Evolutionary conservation across 30 jellyfish, hydroid and myxozoan species (phyloP).

Genomic region (Calvadosia cruxmelitensis): DNA sequence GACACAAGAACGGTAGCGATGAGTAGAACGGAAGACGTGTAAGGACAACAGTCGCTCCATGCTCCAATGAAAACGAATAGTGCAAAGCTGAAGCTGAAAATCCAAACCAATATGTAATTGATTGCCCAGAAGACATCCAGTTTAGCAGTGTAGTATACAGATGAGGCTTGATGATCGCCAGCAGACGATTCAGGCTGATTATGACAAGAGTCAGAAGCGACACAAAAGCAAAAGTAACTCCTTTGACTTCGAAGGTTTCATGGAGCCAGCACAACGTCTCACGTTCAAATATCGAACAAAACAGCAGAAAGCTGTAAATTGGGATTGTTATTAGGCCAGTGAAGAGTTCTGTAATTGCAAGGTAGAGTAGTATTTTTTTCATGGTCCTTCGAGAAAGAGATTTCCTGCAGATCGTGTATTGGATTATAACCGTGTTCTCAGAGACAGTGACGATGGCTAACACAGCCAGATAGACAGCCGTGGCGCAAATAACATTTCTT

Average conservation of each 20-base stretch:
- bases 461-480: neutral
- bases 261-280: neutral
- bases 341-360: neutral
- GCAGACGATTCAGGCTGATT: neutral
- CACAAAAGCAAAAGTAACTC: neutral
- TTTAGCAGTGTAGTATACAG: neutral
- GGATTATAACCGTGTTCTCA: neutral
- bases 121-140: too few relatives aligned
- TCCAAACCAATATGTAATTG: too few relatives aligned
- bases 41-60: too few relatives aligned
- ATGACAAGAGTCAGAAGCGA: neutral
- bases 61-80: too few relatives aligned
- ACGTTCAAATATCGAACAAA: too few relatives aligned
- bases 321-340: neutral
- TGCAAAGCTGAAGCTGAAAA: too few relatives aligned
- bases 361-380: too few relatives aligned
- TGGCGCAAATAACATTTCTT: too few relatives aligned
- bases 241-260: neutral
- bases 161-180: neutral
- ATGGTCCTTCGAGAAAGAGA: neutral
- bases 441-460: neutral
- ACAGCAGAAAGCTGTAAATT: neutral
- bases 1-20: too few relatives aligned
- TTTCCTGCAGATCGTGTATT: neutral
- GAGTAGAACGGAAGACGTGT: too few relatives aligned